A percentile compares a stretch with the other conserved stretches of the same genome.
phyloP scores from a whole-genome alignment of 1,140 invertebrate species.

The Lasioglossum albipes region DNA sequence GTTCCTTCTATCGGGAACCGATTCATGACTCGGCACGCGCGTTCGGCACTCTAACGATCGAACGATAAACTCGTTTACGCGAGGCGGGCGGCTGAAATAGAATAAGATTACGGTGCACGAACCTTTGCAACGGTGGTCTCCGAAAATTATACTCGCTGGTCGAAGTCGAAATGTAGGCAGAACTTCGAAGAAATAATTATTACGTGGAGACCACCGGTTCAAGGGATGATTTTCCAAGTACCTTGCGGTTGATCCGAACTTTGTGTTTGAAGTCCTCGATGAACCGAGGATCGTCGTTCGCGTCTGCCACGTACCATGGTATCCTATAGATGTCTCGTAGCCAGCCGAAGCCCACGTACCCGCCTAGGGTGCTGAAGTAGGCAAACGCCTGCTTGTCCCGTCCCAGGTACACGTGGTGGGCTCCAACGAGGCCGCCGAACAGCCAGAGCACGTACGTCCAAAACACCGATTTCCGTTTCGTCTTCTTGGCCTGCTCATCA shows the following conservation, averaged over 20 bases:
- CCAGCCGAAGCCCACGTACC: constrained; percentile 93
- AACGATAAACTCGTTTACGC: not conserved
- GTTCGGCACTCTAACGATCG: not conserved
- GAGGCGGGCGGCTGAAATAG: no score
- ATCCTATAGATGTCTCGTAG: constrained; percentile 91
- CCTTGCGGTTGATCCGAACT: constrained; percentile 84
- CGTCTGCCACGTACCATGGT: constrained; percentile 92
- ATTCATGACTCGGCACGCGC: not conserved
- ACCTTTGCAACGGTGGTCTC: no score
- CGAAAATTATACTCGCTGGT: no score
- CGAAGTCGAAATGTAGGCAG: no score
- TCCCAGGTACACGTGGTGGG: constrained; percentile 94
- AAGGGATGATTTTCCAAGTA: constrained; percentile 65
- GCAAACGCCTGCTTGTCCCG: constrained; percentile 94
- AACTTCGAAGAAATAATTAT: no score
- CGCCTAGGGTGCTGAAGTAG: constrained; percentile 92
- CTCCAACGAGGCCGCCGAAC: constrained; percentile 91
- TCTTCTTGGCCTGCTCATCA: constrained; percentile 17
- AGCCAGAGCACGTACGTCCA: constrained; percentile 91
- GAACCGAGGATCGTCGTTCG: constrained; percentile 89
- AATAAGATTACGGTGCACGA: no score
- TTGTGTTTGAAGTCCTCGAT: constrained; percentile 84
- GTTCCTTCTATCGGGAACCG: not conserved
- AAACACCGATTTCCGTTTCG: constrained; percentile 60
- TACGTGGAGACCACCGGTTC: no score